Evolutionary conservation across 2,113 vertebrate species (phyloP).

Genomic region (Muntiacus muntjak): DNA sequence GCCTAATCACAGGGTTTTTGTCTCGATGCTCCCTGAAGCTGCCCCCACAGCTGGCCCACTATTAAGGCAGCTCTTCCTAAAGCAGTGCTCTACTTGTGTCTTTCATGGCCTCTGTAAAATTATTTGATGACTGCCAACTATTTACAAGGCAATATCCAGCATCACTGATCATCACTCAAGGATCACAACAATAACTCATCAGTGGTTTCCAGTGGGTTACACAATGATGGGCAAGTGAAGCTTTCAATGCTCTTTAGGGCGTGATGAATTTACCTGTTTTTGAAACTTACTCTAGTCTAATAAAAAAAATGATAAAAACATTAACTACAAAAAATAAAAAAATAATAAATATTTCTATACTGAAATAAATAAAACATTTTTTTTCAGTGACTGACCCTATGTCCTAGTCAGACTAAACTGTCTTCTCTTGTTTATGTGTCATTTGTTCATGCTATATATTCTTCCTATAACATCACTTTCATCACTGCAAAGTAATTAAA

Average conservation of each 20-base stretch:
- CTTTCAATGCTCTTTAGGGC: neutral
- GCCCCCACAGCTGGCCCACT: rapidly evolving
- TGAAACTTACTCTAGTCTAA: neutral
- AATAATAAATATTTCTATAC: neutral
- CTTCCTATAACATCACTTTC: neutral
- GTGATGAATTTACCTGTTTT: neutral
- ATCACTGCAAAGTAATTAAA: neutral
- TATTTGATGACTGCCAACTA: neutral
- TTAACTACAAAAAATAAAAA: too few species aligned
- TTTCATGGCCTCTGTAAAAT: neutral
- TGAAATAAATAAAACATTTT: neutral
- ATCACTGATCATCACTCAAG: neutral
- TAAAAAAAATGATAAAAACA: too few species aligned
- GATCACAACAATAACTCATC: neutral
- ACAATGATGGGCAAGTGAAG: neutral
- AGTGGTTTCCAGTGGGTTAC: neutral
- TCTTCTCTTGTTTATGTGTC: neutral
- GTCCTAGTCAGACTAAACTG: neutral
- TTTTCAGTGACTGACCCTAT: neutral
- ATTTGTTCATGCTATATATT: neutral
- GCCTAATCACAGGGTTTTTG: neutral
- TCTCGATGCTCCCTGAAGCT: neutral
- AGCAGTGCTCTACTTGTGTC: neutral
- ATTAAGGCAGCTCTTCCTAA: neutral
- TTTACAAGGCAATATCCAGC: neutral